Base-by-base conservation (phyloP, 2,888 invertebrate species). In the Ernsta delagoae region DNA sequence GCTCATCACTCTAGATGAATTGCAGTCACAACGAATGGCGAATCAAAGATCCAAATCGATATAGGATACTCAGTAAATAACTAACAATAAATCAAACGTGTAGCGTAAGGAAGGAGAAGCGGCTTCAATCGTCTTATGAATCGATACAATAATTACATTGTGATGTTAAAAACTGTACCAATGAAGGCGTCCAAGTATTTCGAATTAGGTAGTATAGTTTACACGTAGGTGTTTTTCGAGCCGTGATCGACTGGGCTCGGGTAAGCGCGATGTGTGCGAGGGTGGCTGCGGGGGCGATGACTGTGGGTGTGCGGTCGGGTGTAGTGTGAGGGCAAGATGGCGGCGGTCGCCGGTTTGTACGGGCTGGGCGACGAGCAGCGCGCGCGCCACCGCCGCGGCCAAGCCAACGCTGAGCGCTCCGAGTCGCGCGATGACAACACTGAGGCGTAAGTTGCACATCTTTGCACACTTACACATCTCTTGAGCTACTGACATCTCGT, bases 311-410 rank as follows among this genome's bases (percentile, higher is more conserved):
- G 80, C 80, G 73, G 77, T 73, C 73, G 81, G 75, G 76, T 68
- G 78, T 75, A 80, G 85, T 82, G 87, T 83, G 78, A 80, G 73
- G 75, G 77, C 81, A 85, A 74, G 69, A 96, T 96, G 96, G 96
- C 96, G 83, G 96, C 96, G 76, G 96, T 96, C 84, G 96, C 96
- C 80, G 96, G 96, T 83, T 95, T 96, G 71, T 97, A 96, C 86
- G 96, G 96, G 80, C 95, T 96, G 83, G 96, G 96, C 83, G 96
- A 96, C 88, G 96, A 96, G 84, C 93, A 94, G 83, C 95, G 96
- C 61, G 88, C 91, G 70, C 79, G 93, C 61, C 91, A 93, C 78
- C 91, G 93, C 75, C 90, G 91, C 77, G 94, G 89, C 48, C 92
- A 90, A 79, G 96, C 89, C 93, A 96, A 83, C 95, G 76, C 91